These are phyloP conservation scores for Collichthys lucidus DNA, from an alignment of 2,113 vertebrate genomes.

Conservation along the genomic window DNA sequence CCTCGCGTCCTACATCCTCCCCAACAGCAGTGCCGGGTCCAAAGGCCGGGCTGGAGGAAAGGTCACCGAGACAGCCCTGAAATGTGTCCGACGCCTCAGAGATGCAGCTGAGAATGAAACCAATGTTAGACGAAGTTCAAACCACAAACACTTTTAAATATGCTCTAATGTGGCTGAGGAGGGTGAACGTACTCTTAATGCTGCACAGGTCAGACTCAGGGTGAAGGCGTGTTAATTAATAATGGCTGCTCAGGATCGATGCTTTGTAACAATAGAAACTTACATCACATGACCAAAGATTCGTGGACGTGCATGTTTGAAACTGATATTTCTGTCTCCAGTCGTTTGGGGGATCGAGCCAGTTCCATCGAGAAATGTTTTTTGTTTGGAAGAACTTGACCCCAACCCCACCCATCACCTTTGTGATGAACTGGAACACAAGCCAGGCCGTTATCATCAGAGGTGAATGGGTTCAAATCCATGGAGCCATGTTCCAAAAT, in stretches of 20 bases:
- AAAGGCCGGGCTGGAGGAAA: conserved; percentile 31
- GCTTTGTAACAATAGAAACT: not conserved
- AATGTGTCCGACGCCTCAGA: conserved; percentile 25
- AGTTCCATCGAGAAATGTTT: not conserved
- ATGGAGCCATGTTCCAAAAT: too few species aligned
- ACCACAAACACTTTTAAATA: conserved; percentile 6
- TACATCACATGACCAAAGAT: not conserved
- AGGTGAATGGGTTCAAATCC: not conserved
- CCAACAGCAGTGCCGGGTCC: conserved; percentile 18
- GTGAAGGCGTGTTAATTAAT: not conserved
- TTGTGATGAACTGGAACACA: not conserved
- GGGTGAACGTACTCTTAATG: not conserved
- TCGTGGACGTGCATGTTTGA: not conserved
- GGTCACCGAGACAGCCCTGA: conserved; percentile 45
- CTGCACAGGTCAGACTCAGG: conserved; percentile 6
- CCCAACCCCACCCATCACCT: not conserved
- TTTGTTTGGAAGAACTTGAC: not conserved
- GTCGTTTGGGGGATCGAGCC: not conserved
- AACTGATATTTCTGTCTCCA: too few species aligned
- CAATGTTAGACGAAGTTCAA: not conserved
- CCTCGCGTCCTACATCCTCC: conserved; percentile 37
- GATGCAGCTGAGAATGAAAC: conserved; percentile 14
- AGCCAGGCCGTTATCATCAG: not conserved
- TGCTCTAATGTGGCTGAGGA: not conserved
- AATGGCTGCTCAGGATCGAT: not conserved